These are phyloP conservation scores for Selenia dentaria DNA, from an alignment of 2,888 invertebrate genomes.

Conservation along the genomic window DNA sequence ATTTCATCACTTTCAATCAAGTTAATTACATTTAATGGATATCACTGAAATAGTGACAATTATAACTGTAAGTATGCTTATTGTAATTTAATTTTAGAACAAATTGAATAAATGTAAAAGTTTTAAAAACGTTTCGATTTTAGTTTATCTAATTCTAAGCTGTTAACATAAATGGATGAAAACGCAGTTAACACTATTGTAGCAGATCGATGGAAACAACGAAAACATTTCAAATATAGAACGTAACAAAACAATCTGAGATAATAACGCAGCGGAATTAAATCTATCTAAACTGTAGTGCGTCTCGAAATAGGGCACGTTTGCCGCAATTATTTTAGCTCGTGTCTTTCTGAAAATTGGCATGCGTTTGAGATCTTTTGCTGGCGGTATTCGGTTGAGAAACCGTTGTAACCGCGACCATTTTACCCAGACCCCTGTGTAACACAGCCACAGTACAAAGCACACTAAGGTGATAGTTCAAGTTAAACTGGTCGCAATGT, in stretches of 20 bases:
- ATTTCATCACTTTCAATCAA: too few species aligned
- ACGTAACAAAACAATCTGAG: constrained; percentile 49
- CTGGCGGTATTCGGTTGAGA: constrained; percentile 81
- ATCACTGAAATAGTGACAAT: too few species aligned
- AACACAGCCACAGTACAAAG: constrained; percentile 23
- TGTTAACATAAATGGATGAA: not conserved
- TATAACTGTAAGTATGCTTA: too few species aligned
- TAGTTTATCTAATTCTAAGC: too few species aligned
- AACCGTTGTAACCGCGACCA: constrained; percentile 73
- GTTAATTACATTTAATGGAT: too few species aligned
- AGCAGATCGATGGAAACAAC: not conserved
- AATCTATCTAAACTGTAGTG: constrained; percentile 74
- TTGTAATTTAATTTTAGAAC: too few species aligned
- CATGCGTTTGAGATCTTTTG: constrained; percentile 80
- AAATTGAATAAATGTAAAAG: too few species aligned
- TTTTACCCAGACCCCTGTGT: constrained; percentile 47
- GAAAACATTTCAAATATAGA: not conserved
- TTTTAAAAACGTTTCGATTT: too few species aligned
- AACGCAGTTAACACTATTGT: not conserved
- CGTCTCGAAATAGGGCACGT: constrained; percentile 80
- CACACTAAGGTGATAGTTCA: constrained; percentile 58
- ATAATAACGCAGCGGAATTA: constrained; percentile 76
- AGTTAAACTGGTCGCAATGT: constrained; percentile 62
- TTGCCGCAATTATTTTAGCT: constrained; percentile 83
- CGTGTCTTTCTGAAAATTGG: constrained; percentile 84